Base-by-base conservation (phyloP, 2,888 invertebrate genomes). In the Harpalus rubripes region DNA sequence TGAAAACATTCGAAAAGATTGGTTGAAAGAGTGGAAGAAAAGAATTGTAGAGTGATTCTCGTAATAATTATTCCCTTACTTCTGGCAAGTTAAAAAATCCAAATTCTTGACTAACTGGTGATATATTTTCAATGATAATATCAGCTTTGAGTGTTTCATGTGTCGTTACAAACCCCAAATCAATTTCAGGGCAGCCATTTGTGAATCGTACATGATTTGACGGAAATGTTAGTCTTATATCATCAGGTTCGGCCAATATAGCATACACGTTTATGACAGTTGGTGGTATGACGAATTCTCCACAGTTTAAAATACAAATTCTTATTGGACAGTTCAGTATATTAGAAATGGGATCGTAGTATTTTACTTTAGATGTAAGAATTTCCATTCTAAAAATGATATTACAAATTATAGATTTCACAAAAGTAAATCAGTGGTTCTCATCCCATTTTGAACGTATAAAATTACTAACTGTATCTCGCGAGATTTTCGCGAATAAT, bases 31-130 rank as follows among this genome's bases (percentile, higher is more conserved):
- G 22, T 22, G 22, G 22, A 22, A 22, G 22, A 22, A 22, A 22
- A 22, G 22, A 1, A 22, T 22, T 1, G 22, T 22, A 3, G 3
- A 22, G 22, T 22, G 22, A 22, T 3, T 3, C 22, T 22, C 22
- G 1, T 22, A 22, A 1, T 22, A 22, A 22, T 22, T 22, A 32
- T 32, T 32, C 32, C 32, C 32, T 52, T 52, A 89, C 89, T 85
- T 82, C 58, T 6, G 89, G 89, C 32, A 89, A 84, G 85, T 88
- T 86, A 8, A 87, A 22, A 74, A 89, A 89, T 5, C 87, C 88
- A 76, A 86, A 88, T 63, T 88, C 87, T 61, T 88, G 89, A 7
- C 85, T 81, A 10, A 87, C 86, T 15, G 85, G 78, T 0, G 88
- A 87, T 5, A 74, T 68, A 82, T 89, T 89, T 6, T 85, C 86